Evolutionary conservation across 2,888 invertebrate species (phyloP).

Genomic region (Tenthredo notha): DNA sequence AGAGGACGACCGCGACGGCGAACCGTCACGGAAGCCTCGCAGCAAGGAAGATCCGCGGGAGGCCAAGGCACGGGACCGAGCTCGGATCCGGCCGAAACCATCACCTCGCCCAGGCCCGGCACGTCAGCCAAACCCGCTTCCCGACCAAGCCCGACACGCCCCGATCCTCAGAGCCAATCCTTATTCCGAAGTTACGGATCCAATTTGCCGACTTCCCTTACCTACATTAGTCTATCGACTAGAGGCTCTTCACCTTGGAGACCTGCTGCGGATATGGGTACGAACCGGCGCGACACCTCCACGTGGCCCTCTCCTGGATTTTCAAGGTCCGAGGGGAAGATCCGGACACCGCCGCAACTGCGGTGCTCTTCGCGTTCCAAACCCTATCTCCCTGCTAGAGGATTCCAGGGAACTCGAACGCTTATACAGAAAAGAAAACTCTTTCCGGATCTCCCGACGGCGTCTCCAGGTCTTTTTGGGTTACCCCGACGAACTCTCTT

Average conservation of each 20-base stretch:
- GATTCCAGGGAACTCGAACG: no score
- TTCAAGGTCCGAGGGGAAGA: no score
- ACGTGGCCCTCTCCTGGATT: no score
- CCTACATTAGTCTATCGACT: constrained; percentile 85
- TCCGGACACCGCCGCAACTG: no score
- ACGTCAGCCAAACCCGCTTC: constrained; percentile 77
- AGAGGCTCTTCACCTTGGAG: constrained; percentile 86
- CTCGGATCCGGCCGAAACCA: constrained; percentile 67
- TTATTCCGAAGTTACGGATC: constrained; percentile 80
- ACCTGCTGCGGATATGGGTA: no score
- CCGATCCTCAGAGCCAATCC: constrained; percentile 80
- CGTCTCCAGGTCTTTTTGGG: no score
- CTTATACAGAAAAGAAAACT: no score
- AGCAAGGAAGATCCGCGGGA: constrained; percentile 72
- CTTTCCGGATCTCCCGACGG: no score
- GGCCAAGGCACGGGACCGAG: constrained; percentile 76
- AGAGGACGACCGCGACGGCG: constrained; percentile 62
- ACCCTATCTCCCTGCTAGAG: no score
- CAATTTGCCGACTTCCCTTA: constrained; percentile 86
- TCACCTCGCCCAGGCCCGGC: constrained; percentile 81
- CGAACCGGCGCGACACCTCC: no score
- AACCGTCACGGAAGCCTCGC: constrained; percentile 62
- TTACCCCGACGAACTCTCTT: no score
- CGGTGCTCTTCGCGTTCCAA: no score
- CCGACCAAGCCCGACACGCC: constrained; percentile 79